Evolutionary conservation across 2,113 vertebrate genomes (phyloP).

Genomic region (zebrafish (Danio rerio)): DNA sequence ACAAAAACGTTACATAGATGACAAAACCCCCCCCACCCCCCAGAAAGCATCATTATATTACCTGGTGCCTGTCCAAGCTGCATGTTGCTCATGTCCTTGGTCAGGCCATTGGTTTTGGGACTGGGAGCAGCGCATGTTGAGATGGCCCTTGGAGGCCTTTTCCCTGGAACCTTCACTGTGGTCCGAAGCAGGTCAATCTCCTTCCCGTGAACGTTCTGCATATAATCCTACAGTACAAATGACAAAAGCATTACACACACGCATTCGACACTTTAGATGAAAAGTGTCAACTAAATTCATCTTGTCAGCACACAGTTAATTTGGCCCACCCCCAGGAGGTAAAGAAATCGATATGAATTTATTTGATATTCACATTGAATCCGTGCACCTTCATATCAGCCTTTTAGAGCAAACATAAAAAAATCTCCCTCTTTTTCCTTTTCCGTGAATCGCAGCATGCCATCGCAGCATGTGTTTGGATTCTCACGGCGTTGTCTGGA

Average conservation of each 20-base stretch:
- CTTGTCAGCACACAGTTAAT: slow-evolving; percentile 43
- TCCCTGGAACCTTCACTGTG: slow-evolving; percentile 96
- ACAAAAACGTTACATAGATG: too few species aligned
- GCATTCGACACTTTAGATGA: slow-evolving; percentile 5
- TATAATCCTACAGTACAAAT: slow-evolving; percentile 86
- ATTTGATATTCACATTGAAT: slow-evolving; percentile 16
- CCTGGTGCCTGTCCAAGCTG: slow-evolving; percentile 89
- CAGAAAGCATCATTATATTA: slow-evolving; percentile 59
- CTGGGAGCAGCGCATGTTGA: slow-evolving; percentile 89
- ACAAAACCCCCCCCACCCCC: too few species aligned
- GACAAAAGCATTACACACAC: not conserved
- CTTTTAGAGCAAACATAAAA: not conserved
- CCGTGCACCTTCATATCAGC: not conserved
- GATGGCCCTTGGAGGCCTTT: slow-evolving; percentile 91
- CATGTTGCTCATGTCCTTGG: slow-evolving; percentile 94
- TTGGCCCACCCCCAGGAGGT: slow-evolving; percentile 1
- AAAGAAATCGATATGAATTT: slow-evolving; percentile 17
- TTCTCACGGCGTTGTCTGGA: slow-evolving; percentile 38
- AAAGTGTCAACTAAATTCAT: slow-evolving; percentile 9
- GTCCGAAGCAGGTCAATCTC: slow-evolving; percentile 95
- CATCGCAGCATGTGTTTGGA: slow-evolving; percentile 39
- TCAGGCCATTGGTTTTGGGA: slow-evolving; percentile 91
- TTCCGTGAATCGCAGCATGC: slow-evolving; percentile 35
- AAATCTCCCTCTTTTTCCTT: slow-evolving; percentile 1
- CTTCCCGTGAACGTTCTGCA: slow-evolving; percentile 98